These are phyloP conservation scores for Zoanthus sansibaricus DNA, from an alignment of 92 coral and sea anemone genomes.

Conservation along the genomic window DNA sequence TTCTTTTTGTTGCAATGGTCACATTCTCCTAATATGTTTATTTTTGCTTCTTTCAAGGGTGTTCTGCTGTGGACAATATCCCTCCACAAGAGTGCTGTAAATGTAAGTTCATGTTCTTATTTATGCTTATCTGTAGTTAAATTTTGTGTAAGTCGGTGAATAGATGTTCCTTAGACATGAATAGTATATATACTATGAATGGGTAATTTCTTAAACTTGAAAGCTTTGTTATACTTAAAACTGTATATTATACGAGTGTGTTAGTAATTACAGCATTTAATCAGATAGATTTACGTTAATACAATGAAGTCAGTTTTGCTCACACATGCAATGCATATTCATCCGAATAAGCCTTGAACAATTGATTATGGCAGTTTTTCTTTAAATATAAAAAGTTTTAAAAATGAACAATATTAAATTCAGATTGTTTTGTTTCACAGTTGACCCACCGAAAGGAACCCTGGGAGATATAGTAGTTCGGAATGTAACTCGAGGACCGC, in stretches of 20 bases:
- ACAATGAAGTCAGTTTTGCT: too few relatives aligned
- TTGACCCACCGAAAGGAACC: neutral
- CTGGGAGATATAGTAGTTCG: neutral
- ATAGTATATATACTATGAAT: neutral
- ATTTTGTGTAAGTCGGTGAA: neutral
- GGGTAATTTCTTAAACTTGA: too few relatives aligned
- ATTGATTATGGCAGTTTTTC: neutral
- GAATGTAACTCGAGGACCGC: slow-evolving; percentile 11
- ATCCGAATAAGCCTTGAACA: too few relatives aligned
- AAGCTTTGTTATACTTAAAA: too few relatives aligned
- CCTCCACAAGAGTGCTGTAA: slow-evolving; percentile 21
- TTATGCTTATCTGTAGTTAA: neutral
- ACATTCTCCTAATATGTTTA: neutral
- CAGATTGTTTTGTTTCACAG: neutral
- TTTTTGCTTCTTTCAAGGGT: slow-evolving; percentile 9
- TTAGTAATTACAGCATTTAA: too few relatives aligned
- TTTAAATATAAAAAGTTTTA: neutral
- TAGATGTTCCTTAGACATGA: neutral
- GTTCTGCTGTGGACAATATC: neutral
- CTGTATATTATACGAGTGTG: too few relatives aligned
- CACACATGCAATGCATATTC: too few relatives aligned
- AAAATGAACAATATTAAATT: neutral
- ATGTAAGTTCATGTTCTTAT: neutral
- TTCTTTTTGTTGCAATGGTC: neutral
- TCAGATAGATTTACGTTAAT: too few relatives aligned